These are phyloP conservation scores for Ochotona curzoniae DNA, from an alignment of 2,113 vertebrate genomes.

Conservation along the genomic window DNA sequence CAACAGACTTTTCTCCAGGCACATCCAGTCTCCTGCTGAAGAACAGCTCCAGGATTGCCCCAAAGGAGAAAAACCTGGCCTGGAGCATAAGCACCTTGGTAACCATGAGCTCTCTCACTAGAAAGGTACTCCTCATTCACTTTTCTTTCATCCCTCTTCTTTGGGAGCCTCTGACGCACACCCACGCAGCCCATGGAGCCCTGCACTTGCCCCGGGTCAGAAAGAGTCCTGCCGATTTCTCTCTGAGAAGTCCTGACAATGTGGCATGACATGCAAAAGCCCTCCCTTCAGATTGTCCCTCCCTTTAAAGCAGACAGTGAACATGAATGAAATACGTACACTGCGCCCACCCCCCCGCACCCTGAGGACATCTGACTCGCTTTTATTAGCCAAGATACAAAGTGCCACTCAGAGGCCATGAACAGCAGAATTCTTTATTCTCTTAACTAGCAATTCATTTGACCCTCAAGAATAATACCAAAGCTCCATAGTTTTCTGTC, in stretches of 20 bases:
- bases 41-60: slow-evolving; percentile 42
- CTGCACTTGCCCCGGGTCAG: slow-evolving; percentile 73
- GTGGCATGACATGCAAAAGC: slow-evolving; percentile 80
- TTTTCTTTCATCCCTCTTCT: slow-evolving; percentile 76
- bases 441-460: slow-evolving; percentile 72
- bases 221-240: slow-evolving; percentile 74
- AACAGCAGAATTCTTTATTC: slow-evolving; percentile 76
- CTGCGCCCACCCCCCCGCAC: not conserved
- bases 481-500: slow-evolving; percentile 74
- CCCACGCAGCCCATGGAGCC: slow-evolving; percentile 44
- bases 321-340: slow-evolving; percentile 71
- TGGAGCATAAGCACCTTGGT: slow-evolving; percentile 71
- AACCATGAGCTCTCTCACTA: slow-evolving; percentile 79
- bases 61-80: slow-evolving; percentile 66
- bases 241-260: slow-evolving; percentile 79
- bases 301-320: slow-evolving; percentile 81
- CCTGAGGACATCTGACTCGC: slow-evolving; percentile 72
- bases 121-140: slow-evolving; percentile 70
- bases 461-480: slow-evolving; percentile 77
- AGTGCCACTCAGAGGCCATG: slow-evolving; percentile 71
- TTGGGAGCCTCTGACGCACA: not conserved
- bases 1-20: not conserved
- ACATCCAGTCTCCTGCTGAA: slow-evolving; percentile 41
- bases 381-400: slow-evolving; percentile 80
- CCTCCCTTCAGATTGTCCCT: slow-evolving; percentile 70